Percentiles rank a stretch among this genome's conserved stretches.
Evolutionary conservation across 1,140 invertebrate species (phyloP).

Genomic region (Hormaphis cornu): DNA sequence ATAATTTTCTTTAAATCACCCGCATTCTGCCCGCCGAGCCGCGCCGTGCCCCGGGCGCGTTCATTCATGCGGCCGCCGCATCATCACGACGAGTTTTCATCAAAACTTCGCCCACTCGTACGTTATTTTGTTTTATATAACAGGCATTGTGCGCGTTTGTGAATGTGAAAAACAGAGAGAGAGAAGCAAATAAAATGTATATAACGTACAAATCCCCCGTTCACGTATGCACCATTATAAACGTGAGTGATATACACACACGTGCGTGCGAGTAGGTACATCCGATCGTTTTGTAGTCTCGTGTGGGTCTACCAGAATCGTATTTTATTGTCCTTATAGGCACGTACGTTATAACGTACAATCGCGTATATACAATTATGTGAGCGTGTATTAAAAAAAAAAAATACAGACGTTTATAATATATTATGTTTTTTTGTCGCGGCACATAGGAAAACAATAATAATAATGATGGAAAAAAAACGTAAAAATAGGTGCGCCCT

Average conservation of each 20-base stretch:
- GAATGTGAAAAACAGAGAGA: too few species aligned
- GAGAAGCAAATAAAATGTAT: not conserved
- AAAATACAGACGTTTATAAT: slow-evolving; percentile 11
- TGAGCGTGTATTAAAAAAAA: not conserved
- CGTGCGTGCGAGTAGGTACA: not conserved
- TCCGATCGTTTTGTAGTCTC: slow-evolving; percentile 24
- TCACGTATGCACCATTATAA: not conserved
- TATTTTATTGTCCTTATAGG: slow-evolving; percentile 26
- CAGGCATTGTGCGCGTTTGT: not conserved
- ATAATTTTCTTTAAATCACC: slow-evolving; percentile 15
- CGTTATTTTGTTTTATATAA: not conserved
- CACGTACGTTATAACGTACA: too few species aligned
- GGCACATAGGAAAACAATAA: not conserved
- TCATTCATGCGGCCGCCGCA: slow-evolving; percentile 5
- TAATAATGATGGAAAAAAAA: not conserved
- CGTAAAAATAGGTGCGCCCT: slow-evolving; percentile 10
- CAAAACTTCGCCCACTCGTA: slow-evolving; percentile 22
- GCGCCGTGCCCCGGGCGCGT: slow-evolving; percentile 1
- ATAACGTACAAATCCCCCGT: not conserved
- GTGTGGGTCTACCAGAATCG: slow-evolving; percentile 22
- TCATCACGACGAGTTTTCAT: slow-evolving; percentile 25
- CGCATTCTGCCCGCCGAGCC: slow-evolving; percentile 8
- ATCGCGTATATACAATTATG: too few species aligned
- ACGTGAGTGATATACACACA: not conserved
- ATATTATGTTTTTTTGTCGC: too few species aligned